Evolutionary conservation across 2,113 vertebrate genomes (phyloP), one percentile per base, ranked within the genome.

Genomic region (Austrofundulus limnaeus): DNA sequence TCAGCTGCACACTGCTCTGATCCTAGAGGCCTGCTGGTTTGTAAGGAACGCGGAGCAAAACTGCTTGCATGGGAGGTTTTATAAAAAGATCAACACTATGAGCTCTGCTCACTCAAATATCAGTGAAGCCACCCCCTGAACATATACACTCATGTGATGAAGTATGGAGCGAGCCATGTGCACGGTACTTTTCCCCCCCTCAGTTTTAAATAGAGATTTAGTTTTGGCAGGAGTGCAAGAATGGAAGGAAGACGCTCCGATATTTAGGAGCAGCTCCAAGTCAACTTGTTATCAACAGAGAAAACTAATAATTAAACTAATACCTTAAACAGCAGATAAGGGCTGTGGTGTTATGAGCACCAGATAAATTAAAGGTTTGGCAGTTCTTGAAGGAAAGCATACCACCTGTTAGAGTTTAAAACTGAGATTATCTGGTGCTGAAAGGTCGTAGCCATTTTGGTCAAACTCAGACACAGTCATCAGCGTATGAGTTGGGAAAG

Each of bases 81-180:
- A 91, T 86, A 90, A 92, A 92, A 92, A 91, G 90, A 78, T 69
- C 59, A 72, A 75, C 25, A 23, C 57, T 70, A 68, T 79, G 70
- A 57, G 41, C 49, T 51, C 54, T 41, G 1, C 47, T 15, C 45
- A 21, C 45, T 24, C 61, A 43, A 38, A 19, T 66, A 64, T 45
- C 42, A 52, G 49, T 34, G 52, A 39, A 25, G 15, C 24, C 34
- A 23, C 39, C 25, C 39, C 31, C 23, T 20, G 20, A 39, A 28
- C 37, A 39, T 55, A 23, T 20, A 28, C 31, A 6, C 49, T 31
- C 60, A 34, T 41, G 17, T 19, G 20, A 17, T 19, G 11, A 74
- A 12, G 61, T 57, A 64, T 31, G 14, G 60, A 48, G 39, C 12
- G 41, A 42, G 66, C 9, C 11, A 38, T n/a, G 47, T 49, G 53